Evolutionary conservation across 2,797 vertebrate genomes (phyloP), one percentile per base, ranked within the genome.

Genomic region (Hafferia zeledoni): DNA sequence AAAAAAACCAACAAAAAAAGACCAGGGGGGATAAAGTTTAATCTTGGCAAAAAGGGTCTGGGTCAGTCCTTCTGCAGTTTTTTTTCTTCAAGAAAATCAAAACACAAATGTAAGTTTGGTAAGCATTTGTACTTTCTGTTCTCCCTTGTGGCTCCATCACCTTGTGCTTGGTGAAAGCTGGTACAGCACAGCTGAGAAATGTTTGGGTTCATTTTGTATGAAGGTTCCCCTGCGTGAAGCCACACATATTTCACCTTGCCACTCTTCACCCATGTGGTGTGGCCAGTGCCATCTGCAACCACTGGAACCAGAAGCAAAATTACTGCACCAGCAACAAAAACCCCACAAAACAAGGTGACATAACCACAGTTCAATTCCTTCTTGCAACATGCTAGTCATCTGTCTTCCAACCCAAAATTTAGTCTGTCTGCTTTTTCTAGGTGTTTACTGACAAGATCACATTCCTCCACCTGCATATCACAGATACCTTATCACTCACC

Each of bases 261-360:
- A 17, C 4, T 55, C 22, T 37, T 74, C 17, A 59, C 8, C 5
- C 10, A 10, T 0, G 0, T 3, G 43, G 4, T 10, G 9, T 18
- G 22, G 18, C 31, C 35, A 20, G 24, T 18, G 24, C 50, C 19
- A 53, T 17, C 31, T 83, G 31, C 47, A 67, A 24, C 17, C 15
- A 14, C 19, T 19, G n/a, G 37, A 74, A 74, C 9, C 8, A 81
- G 6, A 8, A 24, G 27, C 6, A 12, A 61, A 24, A 4, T 28
- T 67, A 30, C 17, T 46, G 5, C 18, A 57, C 4, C 11, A 65
- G 5, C 13, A 7, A 31, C 30, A 56, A 52, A 33, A 39, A 30
- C 50, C 35, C 6, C n/a, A 65, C 19, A 50, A 77, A 61, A 53
- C 8, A 13, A 13, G 10, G 10, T 44, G 5, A 53, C 22, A 41